Evolutionary conservation across 2,888 invertebrate genomes (phyloP).

Genomic region (Hyles lineata): DNA sequence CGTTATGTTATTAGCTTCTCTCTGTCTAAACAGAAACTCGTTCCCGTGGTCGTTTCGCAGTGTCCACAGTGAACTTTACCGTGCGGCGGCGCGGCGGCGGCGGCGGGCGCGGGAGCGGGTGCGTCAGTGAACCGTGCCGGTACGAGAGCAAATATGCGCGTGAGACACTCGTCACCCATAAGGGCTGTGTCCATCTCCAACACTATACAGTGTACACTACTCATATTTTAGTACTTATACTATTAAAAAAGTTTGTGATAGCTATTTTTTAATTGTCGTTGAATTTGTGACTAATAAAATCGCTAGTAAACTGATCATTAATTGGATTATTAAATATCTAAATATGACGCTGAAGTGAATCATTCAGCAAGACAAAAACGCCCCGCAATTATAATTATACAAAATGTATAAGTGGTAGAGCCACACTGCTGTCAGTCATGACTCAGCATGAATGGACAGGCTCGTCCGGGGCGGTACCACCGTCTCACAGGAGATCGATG

Average conservation of each 20-base stretch:
- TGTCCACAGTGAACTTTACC: constrained; percentile 64
- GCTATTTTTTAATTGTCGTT: neutral
- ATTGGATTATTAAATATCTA: too few species aligned
- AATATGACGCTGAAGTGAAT: too few species aligned
- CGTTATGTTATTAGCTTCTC: constrained; percentile 46
- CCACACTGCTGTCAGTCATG: too few species aligned
- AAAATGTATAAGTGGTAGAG: too few species aligned
- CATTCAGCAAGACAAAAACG: too few species aligned
- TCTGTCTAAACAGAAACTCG: constrained; percentile 53
- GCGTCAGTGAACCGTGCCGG: constrained; percentile 58
- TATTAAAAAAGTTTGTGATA: neutral
- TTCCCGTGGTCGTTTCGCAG: constrained; percentile 64
- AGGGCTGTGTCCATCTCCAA: constrained; percentile 38
- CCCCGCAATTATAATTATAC: too few species aligned
- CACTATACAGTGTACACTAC: neutral
- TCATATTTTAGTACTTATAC: neutral
- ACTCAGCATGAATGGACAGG: too few species aligned
- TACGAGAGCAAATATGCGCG: constrained; percentile 67
- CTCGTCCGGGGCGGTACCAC: too few species aligned
- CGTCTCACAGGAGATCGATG: too few species aligned
- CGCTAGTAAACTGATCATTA: too few species aligned
- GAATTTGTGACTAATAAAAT: too few species aligned
- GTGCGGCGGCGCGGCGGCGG: constrained; percentile 56
- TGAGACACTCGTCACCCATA: constrained; percentile 60
- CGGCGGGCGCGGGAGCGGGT: constrained; percentile 44